phyloP scores from a whole-genome alignment of 2,113 vertebrate species.

The Microtus richardsoni region DNA sequence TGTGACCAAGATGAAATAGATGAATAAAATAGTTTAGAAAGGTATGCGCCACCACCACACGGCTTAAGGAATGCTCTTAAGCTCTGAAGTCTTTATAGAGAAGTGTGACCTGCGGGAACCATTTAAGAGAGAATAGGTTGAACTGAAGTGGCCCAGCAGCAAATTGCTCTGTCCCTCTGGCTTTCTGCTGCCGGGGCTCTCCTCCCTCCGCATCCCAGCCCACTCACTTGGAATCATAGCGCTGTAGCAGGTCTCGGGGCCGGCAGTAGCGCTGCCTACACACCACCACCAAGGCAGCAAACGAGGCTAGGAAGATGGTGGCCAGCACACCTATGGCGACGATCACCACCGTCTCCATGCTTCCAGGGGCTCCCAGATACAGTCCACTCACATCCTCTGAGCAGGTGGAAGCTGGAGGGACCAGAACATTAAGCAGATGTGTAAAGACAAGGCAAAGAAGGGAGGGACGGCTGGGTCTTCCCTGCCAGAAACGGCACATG shows the following conservation, averaged over 20 bases:
- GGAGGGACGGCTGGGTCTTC: background rate
- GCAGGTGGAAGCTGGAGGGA: background rate
- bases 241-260: constrained; percentile 91
- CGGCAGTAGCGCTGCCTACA: constrained; percentile 97
- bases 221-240: constrained; percentile 94
- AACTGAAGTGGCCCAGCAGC: background rate
- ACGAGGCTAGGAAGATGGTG: constrained; percentile 97
- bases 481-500: background rate
- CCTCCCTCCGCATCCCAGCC: rapidly evolving
- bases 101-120: background rate
- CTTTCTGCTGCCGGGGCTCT: too few relatives aligned
- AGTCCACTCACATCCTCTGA: constrained; percentile 40
- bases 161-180: background rate
- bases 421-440: background rate
- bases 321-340: constrained; percentile 97
- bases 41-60: background rate
- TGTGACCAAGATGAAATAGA: background rate
- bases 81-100: background rate
- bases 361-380: background rate
- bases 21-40: background rate
- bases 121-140: background rate
- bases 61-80: background rate
- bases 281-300: constrained; percentile 95
- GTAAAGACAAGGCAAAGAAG: background rate
- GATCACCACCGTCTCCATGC: constrained; percentile 98